phyloP scores from a whole-genome alignment of 2,888 invertebrate species.

The Lamellibrachia satsuma region DNA sequence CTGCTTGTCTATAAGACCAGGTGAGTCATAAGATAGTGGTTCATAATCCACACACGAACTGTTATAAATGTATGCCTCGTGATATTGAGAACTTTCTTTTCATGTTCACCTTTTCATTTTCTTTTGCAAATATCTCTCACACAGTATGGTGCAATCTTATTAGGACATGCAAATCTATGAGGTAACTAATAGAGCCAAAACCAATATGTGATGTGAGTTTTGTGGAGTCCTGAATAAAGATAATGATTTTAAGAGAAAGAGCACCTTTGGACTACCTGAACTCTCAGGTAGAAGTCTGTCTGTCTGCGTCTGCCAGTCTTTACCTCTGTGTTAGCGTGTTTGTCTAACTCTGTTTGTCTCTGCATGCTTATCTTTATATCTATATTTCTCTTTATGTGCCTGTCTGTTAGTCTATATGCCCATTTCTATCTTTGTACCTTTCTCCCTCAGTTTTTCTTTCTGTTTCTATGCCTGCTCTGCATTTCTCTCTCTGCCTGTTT shows the following conservation, averaged over 20 bases:
- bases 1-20: background rate
- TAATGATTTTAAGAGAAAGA: background rate
- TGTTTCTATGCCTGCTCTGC: no score
- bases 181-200: background rate
- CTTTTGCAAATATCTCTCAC: background rate
- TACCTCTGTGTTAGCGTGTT: no score
- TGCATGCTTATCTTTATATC: no score
- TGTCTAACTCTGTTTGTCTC: no score
- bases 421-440: no score
- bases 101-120: background rate
- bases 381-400: no score
- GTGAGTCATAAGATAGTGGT: background rate
- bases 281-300: background rate
- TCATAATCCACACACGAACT: background rate
- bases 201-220: background rate
- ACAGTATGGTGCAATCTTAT: background rate
- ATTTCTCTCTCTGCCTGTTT: no score
- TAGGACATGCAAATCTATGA: constrained; percentile 5
- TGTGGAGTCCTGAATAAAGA: background rate
- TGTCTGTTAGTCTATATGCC: no score
- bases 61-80: background rate
- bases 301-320: no score
- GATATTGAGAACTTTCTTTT: background rate
- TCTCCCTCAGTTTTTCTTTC: no score
- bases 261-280: background rate